Evolutionary conservation across 2,113 vertebrate species (phyloP).

Genomic region (Tringa solitaria): DNA sequence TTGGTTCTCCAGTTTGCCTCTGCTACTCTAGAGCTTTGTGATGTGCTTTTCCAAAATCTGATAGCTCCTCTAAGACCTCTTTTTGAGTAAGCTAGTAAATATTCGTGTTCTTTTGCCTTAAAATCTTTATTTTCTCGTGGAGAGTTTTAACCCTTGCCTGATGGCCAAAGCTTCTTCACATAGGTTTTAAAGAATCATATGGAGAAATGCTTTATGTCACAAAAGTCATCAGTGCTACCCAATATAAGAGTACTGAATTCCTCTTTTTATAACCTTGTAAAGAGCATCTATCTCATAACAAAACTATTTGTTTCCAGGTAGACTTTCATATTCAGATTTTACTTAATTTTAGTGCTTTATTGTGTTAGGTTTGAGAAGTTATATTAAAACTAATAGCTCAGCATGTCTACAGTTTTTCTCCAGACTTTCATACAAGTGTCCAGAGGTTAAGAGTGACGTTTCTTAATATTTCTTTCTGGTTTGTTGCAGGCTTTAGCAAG

Average conservation of each 20-base stretch:
- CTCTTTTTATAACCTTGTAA: background rate
- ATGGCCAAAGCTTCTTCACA: background rate
- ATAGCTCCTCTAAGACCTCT: background rate
- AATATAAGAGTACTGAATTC: background rate
- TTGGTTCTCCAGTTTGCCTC: background rate
- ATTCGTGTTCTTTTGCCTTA: background rate
- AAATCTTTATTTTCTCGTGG: background rate
- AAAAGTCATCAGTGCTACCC: background rate
- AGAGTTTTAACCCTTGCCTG: background rate
- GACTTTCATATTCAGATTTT: background rate
- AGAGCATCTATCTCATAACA: background rate
- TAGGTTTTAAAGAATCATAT: background rate
- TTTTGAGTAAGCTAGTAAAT: background rate
- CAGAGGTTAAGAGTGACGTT: background rate
- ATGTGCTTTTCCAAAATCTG: background rate
- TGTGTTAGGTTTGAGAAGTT: background rate
- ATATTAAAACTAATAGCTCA: background rate
- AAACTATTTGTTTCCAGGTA: background rate
- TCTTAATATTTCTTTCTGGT: background rate
- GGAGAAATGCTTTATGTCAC: background rate
- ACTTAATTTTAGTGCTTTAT: background rate
- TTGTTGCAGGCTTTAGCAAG: conserved; percentile 80
- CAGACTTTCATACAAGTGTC: background rate
- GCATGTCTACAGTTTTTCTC: background rate
- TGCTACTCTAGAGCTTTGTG: background rate